Evolutionary conservation across 2,888 invertebrate genomes (phyloP).

Genomic region (Polylopha cassiicola): DNA sequence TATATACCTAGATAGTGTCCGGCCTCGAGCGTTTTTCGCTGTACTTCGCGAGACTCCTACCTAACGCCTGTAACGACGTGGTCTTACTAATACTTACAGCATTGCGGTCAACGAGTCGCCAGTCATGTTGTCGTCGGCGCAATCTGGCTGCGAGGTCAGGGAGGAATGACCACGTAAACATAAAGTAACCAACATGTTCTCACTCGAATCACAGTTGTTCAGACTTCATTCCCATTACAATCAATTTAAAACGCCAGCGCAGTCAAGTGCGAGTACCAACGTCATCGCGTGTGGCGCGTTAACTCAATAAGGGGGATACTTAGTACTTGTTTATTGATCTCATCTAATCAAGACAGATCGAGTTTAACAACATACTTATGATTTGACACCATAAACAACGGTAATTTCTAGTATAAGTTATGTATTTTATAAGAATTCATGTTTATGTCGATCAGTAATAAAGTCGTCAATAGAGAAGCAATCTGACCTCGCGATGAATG

Average conservation of each 20-base stretch:
- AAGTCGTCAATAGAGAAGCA: slow-evolving; percentile 39
- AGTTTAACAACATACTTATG: slow-evolving; percentile 19
- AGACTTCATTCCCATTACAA: slow-evolving; percentile 67
- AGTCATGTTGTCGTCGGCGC: slow-evolving; percentile 18
- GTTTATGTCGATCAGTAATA: slow-evolving; percentile 43
- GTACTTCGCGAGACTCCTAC: slow-evolving; percentile 20
- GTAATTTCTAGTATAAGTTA: slow-evolving; percentile 25
- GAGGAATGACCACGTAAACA: slow-evolving; percentile 71
- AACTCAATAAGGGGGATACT: slow-evolving; percentile 56
- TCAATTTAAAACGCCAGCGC: slow-evolving; percentile 67
- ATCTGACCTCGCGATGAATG: slow-evolving; percentile 59
- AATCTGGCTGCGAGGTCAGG: slow-evolving; percentile 55
- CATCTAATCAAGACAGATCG: slow-evolving; percentile 48
- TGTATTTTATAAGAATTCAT: slow-evolving; percentile 37
- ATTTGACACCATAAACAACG: slow-evolving; percentile 19
- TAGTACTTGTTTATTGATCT: slow-evolving; percentile 42
- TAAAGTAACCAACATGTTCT: slow-evolving; percentile 55
- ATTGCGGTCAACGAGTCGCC: slow-evolving; percentile 7
- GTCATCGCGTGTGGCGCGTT: slow-evolving; percentile 62
- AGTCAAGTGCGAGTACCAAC: slow-evolving; percentile 45
- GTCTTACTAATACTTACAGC: slow-evolving; percentile 2
- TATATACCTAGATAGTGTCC: slow-evolving; percentile 62
- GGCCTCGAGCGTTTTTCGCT: slow-evolving; percentile 59
- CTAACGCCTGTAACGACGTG: neutral
- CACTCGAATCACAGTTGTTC: slow-evolving; percentile 66